Evolutionary conservation across 2,888 invertebrate genomes (phyloP).

Genomic region (Hypolimnas misippus): DNA sequence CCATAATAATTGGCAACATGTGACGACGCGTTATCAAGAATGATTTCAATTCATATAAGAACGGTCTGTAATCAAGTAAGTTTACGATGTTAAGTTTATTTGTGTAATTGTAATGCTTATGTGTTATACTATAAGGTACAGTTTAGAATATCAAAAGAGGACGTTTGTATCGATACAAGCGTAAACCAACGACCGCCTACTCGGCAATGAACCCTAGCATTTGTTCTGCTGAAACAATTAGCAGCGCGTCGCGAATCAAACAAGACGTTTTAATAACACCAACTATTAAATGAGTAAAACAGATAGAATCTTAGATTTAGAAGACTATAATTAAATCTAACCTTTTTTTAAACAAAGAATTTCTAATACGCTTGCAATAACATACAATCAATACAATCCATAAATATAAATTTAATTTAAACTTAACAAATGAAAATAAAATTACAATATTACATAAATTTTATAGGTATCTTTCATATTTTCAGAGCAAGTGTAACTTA

Average conservation of each 20-base stretch:
- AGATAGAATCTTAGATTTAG: slow-evolving; percentile 10
- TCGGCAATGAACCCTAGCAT: slow-evolving; percentile 81
- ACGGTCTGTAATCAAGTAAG: slow-evolving; percentile 5
- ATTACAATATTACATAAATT: not conserved
- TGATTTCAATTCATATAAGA: slow-evolving; percentile 27
- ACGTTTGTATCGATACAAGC: slow-evolving; percentile 16
- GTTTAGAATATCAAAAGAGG: slow-evolving; percentile 3
- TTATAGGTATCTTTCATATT: not conserved
- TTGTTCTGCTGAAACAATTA: slow-evolving; percentile 80
- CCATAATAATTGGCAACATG: slow-evolving; percentile 58
- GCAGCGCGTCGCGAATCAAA: slow-evolving; percentile 66
- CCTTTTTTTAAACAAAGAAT: not conserved
- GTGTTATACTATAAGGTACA: slow-evolving; percentile 1
- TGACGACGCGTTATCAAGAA: slow-evolving; percentile 36
- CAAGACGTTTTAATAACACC: slow-evolving; percentile 40
- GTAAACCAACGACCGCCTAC: slow-evolving; percentile 22
- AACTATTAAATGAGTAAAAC: slow-evolving; percentile 30
- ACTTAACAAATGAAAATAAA: not conserved
- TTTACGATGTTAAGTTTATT: not conserved
- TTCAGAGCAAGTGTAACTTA: not conserved
- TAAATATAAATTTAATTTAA: too few relatives aligned
- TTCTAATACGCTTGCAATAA: not conserved
- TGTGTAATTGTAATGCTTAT: slow-evolving; percentile 17
- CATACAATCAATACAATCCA: too few relatives aligned
- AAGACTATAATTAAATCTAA: not conserved